Base-by-base conservation (phyloP, 2,888 invertebrate species). In the Urechis unicinctus region DNA sequence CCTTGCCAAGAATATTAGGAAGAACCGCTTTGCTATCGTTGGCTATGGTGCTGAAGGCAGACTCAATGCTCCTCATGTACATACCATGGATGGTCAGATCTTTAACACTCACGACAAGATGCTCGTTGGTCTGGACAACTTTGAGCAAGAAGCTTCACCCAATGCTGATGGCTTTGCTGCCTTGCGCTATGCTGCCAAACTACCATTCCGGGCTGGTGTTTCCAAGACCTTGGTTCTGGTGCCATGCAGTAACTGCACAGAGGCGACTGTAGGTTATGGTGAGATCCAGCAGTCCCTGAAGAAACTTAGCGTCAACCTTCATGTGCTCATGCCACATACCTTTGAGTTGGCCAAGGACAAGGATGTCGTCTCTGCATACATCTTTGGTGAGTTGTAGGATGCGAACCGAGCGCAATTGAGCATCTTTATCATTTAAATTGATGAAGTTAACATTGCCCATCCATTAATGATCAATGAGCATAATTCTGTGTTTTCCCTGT, bases 221-320 rank as follows among this genome's bases (percentile, higher is more conserved):
- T 87, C 91, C 0, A 88, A 89, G 72, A 88, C 87, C 2, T 85
- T 93, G 61, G 81, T 93, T 58, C 80, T 93, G 44, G 73, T 93
- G 70, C 88, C 90, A 0, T 93, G 92, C 78, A 84, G 86, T 13
- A 82, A 83, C 52, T 92, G 92, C 74, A 83, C 85, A 61, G 81
- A 60, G 41, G 26, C 29, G 43, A 21, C 50, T 2, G 47, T 54
- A 22, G 36, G 31, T 22, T 61, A 55, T 58, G 17, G 56, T 29
- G 55, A 61, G 28, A 31, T 61, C 31, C 58, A 61, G 50, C 52
- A 50, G 28, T 28, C 52, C 24, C 52, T 66, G 24, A 36, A 60
- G 24, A 42, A 55, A 42, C 26, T 42, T 21, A 59, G 60, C 51
- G 47, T 65, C 49, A 47, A 50, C 36, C 54, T 63, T 26, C 61